Evolutionary conservation across 1,140 invertebrate genomes (phyloP).

Genomic region (Popillia japonica): DNA sequence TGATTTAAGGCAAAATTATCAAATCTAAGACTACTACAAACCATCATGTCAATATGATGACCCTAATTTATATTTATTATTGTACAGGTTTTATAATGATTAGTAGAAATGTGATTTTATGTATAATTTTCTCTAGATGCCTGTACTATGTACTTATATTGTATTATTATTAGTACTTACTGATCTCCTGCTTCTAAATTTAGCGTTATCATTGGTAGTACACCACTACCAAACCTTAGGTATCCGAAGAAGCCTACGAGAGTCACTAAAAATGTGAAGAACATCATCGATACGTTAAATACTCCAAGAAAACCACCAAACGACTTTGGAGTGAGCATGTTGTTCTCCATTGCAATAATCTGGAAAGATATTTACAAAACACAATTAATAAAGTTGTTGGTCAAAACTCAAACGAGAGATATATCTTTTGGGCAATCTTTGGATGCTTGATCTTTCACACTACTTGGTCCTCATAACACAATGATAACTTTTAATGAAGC

Average conservation of each 20-base stretch:
- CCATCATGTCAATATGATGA: too few relatives aligned
- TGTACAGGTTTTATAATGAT: too few relatives aligned
- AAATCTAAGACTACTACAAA: too few relatives aligned
- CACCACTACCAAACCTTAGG: background rate
- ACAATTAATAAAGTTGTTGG: background rate
- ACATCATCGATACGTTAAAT: conserved; percentile 23
- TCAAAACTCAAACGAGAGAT: too few relatives aligned
- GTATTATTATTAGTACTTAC: background rate
- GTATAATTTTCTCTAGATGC: too few relatives aligned
- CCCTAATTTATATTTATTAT: too few relatives aligned
- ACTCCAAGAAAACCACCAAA: conserved; percentile 28
- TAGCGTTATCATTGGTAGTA: background rate
- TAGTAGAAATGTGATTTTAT: too few relatives aligned
- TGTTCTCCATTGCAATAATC: conserved; percentile 18
- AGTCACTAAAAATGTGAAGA: background rate
- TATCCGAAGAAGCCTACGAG: conserved; percentile 16
- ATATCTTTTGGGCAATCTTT: too few relatives aligned
- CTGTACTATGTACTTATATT: too few relatives aligned
- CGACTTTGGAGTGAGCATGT: conserved; percentile 6
- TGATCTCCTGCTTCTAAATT: background rate
- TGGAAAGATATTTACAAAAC: background rate
- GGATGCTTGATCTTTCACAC: too few relatives aligned
- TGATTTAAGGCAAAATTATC: too few relatives aligned
- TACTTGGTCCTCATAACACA: too few relatives aligned
- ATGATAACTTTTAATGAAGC: background rate